A percentile compares a stretch with the other conserved stretches of the same genome.
Conservation (phyloP, 1,140 invertebrate genomes). For the Bombus breviceps region DNA sequence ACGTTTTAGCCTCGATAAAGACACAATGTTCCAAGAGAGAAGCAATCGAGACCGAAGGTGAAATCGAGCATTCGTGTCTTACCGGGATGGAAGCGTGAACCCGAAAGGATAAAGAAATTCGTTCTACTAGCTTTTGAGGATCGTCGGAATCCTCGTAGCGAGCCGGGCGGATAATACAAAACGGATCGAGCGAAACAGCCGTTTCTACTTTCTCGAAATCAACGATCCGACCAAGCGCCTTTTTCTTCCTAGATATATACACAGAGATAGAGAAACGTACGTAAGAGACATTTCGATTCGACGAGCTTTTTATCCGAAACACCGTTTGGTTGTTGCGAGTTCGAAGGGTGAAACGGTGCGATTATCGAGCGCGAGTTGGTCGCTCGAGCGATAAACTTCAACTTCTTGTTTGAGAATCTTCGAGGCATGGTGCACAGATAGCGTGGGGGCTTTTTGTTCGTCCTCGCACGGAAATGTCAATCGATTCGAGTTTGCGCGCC, state of each 20-base stretch:
- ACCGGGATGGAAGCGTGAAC: neutral
- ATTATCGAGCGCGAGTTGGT: neutral
- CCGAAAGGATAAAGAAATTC: slow-evolving; percentile 30
- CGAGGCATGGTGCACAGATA: neutral
- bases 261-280: neutral
- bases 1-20: neutral
- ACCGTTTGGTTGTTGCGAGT: neutral
- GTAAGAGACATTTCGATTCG: neutral
- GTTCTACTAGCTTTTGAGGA: neutral
- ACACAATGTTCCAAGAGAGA: neutral
- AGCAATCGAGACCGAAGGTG: neutral
- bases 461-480: slow-evolving; percentile 22
- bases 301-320: slow-evolving; percentile 3
- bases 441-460: no score
- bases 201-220: slow-evolving; percentile 19
- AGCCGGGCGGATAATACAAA: slow-evolving; percentile 8
- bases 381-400: neutral
- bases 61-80: neutral
- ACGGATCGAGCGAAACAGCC: slow-evolving; percentile 22
- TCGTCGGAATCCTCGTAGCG: neutral
- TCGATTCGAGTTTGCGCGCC: slow-evolving; percentile 7
- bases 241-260: neutral
- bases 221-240: slow-evolving; percentile 2
- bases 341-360: neutral
- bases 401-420: slow-evolving; percentile 7